phyloP scores from a whole-genome alignment of 2,113 vertebrate genomes.

The Mesembrinibis cayennensis region DNA sequence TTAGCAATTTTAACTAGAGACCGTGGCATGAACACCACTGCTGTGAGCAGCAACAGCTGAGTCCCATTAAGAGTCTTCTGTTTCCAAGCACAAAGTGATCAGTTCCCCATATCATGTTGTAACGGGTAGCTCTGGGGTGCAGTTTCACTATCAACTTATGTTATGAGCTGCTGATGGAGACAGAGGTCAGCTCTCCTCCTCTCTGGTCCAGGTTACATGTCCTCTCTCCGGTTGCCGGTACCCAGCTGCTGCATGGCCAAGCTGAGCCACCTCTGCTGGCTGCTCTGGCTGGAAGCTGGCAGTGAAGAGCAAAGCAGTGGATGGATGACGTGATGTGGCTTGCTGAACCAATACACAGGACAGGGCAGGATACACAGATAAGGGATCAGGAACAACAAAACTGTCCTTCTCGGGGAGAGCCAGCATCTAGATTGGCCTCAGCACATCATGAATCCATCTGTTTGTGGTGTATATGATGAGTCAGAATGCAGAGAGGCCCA shows the following conservation, averaged over 20 bases:
- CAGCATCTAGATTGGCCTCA: not conserved
- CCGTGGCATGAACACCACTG: not conserved
- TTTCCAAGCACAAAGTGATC: not conserved
- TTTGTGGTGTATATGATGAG: not conserved
- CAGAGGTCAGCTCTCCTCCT: not conserved
- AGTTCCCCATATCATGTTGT: not conserved
- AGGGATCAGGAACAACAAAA: not conserved
- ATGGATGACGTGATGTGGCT: not conserved
- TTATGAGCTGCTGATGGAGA: not conserved
- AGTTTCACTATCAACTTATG: not conserved
- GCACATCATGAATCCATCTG: not conserved
- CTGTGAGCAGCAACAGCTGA: not conserved
- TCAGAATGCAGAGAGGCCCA: not conserved
- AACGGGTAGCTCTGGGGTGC: not conserved
- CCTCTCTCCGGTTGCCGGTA: rapidly evolving
- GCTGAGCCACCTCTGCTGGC: not conserved
- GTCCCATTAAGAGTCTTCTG: not conserved
- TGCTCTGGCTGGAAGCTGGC: not conserved
- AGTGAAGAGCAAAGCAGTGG: rapidly evolving
- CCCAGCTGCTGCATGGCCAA: not conserved
- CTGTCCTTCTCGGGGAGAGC: not conserved
- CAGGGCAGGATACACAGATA: not conserved
- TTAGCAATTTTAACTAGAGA: not conserved
- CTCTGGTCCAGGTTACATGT: not conserved
- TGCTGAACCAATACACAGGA: not conserved